Evolutionary conservation across 2,797 vertebrate genomes (phyloP), one percentile per base, ranked within the genome.

Genomic region (Cephalopachus bancanus): DNA sequence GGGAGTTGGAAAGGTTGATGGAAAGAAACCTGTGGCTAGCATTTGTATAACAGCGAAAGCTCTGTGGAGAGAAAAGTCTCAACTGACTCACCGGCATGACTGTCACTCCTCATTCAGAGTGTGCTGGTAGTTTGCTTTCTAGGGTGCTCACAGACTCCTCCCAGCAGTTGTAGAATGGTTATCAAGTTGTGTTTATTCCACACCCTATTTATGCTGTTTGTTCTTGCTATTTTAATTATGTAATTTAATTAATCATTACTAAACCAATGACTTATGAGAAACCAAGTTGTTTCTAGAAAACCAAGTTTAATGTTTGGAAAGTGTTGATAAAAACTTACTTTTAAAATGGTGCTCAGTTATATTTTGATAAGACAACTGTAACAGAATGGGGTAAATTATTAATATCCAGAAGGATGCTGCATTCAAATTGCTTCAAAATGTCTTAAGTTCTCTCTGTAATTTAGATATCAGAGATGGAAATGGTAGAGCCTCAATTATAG

Each of bases 301-400:
- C 67, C 12, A 96, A 76, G 37, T 93, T 87, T 49, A 90, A 88
- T 83, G 59, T 88, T 97, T 95, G 76, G 67, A 85, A 95, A 90
- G 65, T 83, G n/a, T 71, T 83, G 64, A 76, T 89, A n/a, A 80
- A 89, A 65, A 91, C 26, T 76, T 84, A 93, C 19, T 44, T 44
- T 44, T 90, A 19, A 76, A 91, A 94, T 69, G 55, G 78, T 71
- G 49, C 62, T 72, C n/a, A 55, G 10, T 64, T 91, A 69, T 24
- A 33, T 89, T 57, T 28, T 22, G 57, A 9, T 74, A 87, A 92
- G 83, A 78, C 17, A 60, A 0, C 17, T 57, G 10, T 59, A 85
- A 91, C 62, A 90, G 80, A 96, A 65, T 53, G 49, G 69, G 49
- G 11, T 92, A 74, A 89, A 69, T 95, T 84, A 85, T 84, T 89